Base-by-base conservation (phyloP, 2,888 invertebrate genomes). In the Shargacucullia verbasci region DNA sequence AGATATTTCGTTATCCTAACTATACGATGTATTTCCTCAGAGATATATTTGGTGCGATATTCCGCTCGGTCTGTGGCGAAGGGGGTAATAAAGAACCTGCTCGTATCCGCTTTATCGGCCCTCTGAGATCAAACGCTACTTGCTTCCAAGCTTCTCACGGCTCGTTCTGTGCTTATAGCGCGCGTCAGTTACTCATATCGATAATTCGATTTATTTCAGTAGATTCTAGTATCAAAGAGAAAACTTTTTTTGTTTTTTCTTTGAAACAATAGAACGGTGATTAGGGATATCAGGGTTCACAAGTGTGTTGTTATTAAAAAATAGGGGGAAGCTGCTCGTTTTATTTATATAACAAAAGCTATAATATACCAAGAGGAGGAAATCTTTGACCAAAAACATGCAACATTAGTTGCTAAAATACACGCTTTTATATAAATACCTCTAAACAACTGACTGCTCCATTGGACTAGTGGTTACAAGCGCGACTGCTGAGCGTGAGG, bases 31-130 rank as follows among this genome's bases (percentile, higher is more conserved):
- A 43, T 34, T 39, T 39, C 31, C 39, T 49, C 9, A 12, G n/a
- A 44, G 39, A 44, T 52, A 52, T 44, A 53, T 53, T 55, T 40
- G 37, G 29, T 25, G 31, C 33, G 59, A 65, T 53, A 53, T 61
- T 67, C 54, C 52, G 29, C 45, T 10, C 33, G 45, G 41, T 63
- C 68, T 63, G 72, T 39, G 63, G 63, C 50, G 50, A 50, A 47
- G 9, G 20, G 38, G 58, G 59, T 56, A 71, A 65, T 72, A 69
- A 61, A 72, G 60, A 48, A 65, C 48, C 41, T 41, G 13, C 49
- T 59, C 49, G 49, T 46, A 50, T 61, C 66, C 68, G 11, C 53
- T 68, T 65, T 69, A 71, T 71, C 65, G 69, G 46, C 12, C 72
- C 56, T 58, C 44, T 7, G 65, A 69, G 72, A 71, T 72, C 58